Conservation (phyloP, 1,140 invertebrate genomes). For the Thrips palmi region DNA sequence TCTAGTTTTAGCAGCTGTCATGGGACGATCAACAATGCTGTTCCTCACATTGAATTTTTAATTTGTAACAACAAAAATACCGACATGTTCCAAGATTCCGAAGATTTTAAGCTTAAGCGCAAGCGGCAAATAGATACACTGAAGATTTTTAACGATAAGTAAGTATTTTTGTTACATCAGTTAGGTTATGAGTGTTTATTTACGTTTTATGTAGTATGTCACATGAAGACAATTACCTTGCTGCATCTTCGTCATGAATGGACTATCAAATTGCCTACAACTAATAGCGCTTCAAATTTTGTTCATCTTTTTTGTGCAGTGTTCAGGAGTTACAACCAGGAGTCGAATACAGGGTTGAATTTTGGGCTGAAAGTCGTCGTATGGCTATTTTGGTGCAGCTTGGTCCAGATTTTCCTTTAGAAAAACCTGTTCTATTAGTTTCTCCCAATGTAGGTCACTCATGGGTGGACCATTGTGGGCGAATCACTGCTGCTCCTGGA, state of each 20-base stretch:
- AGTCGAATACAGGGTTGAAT: slow-evolving; percentile 49
- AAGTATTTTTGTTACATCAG: slow-evolving; percentile 18
- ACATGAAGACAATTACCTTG: too few relatives aligned
- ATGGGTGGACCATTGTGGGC: slow-evolving; percentile 43
- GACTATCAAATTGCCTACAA: neutral
- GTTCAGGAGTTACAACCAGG: slow-evolving; percentile 47
- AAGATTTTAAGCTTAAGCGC: neutral
- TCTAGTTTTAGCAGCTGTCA: too few relatives aligned
- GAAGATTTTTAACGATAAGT: slow-evolving; percentile 46
- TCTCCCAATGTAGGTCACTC: slow-evolving; percentile 42
- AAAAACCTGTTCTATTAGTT: slow-evolving; percentile 47
- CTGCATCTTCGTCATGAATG: too few relatives aligned
- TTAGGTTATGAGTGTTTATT: neutral
- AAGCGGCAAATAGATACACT: slow-evolving; percentile 42
- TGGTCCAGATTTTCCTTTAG: slow-evolving; percentile 47
- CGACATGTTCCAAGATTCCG: too few relatives aligned
- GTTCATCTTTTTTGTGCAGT: slow-evolving; percentile 25
- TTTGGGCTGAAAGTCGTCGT: slow-evolving; percentile 35
- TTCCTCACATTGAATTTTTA: too few relatives aligned
- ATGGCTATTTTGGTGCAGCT: slow-evolving; percentile 43
- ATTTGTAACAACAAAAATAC: too few relatives aligned
- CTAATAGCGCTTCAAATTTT: slow-evolving; percentile 18
- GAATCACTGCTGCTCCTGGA: slow-evolving; percentile 48
- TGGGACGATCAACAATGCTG: too few relatives aligned
- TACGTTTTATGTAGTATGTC: too few relatives aligned